Base-by-base conservation (phyloP, 2,797 vertebrate species). In the Toxotes lorentzi region DNA sequence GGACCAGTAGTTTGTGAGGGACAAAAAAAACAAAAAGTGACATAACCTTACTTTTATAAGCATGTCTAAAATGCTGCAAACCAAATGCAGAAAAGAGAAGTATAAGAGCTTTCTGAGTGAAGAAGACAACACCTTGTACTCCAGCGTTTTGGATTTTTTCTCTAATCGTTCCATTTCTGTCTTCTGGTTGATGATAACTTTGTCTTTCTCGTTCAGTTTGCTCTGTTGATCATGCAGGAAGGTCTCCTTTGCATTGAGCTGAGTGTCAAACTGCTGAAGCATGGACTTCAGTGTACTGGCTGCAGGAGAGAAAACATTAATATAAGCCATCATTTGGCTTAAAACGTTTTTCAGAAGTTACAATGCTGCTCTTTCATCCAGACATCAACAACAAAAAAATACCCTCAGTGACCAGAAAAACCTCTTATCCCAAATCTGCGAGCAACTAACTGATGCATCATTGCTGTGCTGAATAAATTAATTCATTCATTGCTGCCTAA, bases 121-220 rank as follows among this genome's bases (percentile, higher is more conserved):
- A 48, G 23, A n/a, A 43, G 17, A 38, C n/a, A 2, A n/a, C 17
- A 99, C 98, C 97, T 99, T 99, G 82, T 97, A 98, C 70, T 99
- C 97, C 82, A 99, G 87, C 14, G 97, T 98, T 91, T 97, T 98
- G 32, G 95, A 95, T 88, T 97, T 99, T 90, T 98, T 99, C 85
- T 98, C 97, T 53, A 97, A 79, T 0, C 96, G 95, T 12, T 99
- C 98, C 0, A 98, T 74, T 89, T 98, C 97, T 0, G 70, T 48
- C 81, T 86, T 97, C 89, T 99, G 97, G 79, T 86, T 95, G 6
- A 85, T 17, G 53, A 99, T 95, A 61, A 95, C 56, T 86, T 94
- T 97, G 35, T 99, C 97, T 67, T 96, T 98, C 65, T 99, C 97
- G 0, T 89, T 84, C 40, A 99, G 89, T 67, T 96, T 97, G 73